These are phyloP conservation scores for Zosterops lateralis DNA, from an alignment of 2,113 vertebrate genomes.

Conservation along the genomic window DNA sequence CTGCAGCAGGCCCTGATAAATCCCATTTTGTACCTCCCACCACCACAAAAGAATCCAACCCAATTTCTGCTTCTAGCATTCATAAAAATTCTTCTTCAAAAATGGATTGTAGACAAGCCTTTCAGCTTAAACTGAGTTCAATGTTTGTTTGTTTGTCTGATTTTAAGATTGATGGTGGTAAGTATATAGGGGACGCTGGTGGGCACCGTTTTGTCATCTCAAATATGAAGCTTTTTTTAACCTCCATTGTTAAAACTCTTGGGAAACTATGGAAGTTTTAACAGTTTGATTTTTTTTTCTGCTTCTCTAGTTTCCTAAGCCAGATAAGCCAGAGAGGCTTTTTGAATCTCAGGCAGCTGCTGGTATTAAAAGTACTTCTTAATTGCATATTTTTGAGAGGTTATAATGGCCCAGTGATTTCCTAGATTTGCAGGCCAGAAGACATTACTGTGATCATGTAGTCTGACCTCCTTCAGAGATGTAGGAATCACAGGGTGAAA, in stretches of 20 bases:
- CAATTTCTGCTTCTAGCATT: background rate
- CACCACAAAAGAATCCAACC: background rate
- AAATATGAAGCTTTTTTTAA: background rate
- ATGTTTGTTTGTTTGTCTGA: too few relatives aligned
- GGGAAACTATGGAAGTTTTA: background rate
- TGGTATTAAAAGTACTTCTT: constrained; percentile 48
- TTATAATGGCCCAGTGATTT: constrained; percentile 47
- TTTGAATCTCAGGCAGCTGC: constrained; percentile 11
- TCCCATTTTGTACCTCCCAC: background rate
- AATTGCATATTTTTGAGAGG: constrained; percentile 47
- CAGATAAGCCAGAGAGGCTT: constrained; percentile 33
- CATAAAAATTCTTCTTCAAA: background rate
- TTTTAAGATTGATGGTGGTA: too few relatives aligned
- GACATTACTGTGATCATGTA: constrained; percentile 21
- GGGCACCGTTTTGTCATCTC: background rate
- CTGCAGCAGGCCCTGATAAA: background rate
- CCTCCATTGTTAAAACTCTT: background rate
- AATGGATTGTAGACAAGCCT: background rate
- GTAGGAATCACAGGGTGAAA: constrained; percentile 38
- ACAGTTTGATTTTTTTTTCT: background rate
- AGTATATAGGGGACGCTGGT: background rate
- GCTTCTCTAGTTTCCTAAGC: background rate
- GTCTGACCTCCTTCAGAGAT: constrained; percentile 39
- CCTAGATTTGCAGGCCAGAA: constrained; percentile 52
- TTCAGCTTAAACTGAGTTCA: background rate